Evolutionary conservation across 2,797 vertebrate genomes (phyloP).

Genomic region (Triplophysa bombifrons): DNA sequence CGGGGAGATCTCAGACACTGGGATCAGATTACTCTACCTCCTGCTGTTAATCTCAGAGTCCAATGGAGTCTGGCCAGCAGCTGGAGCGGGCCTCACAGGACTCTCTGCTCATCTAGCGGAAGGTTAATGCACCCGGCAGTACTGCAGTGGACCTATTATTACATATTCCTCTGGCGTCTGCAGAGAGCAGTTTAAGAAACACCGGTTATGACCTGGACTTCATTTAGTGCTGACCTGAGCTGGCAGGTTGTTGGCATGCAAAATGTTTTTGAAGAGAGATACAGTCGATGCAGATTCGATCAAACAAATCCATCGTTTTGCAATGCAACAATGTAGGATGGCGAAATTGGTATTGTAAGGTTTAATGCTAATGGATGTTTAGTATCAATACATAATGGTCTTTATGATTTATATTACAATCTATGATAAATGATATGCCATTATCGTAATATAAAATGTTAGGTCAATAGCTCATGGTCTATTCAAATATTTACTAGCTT

Average conservation of each 20-base stretch:
- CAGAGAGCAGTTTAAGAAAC: conserved; percentile 15
- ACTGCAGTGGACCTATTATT: conserved; percentile 31
- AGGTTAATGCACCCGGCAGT: conserved; percentile 48
- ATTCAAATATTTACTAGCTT: not conserved
- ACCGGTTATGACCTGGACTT: conserved; percentile 29
- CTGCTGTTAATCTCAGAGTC: not conserved
- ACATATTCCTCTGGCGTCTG: conserved; percentile 37
- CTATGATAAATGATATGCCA: not conserved
- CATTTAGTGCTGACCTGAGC: conserved; percentile 36
- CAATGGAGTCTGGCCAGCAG: conserved; percentile 24
- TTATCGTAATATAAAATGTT: not conserved
- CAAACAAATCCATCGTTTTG: not conserved
- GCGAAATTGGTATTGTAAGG: not conserved
- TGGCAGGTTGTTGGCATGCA: conserved; percentile 19
- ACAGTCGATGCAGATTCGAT: conserved; percentile 12
- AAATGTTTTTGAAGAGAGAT: conserved; percentile 25
- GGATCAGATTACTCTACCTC: conserved; percentile 24
- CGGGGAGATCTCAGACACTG: not conserved
- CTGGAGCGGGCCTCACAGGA: conserved; percentile 4
- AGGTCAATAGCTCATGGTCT: not conserved
- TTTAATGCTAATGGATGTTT: too few relatives aligned
- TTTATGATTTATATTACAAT: not conserved
- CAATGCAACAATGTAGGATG: not conserved
- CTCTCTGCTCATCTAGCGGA: conserved; percentile 30
- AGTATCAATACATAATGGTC: not conserved